phyloP scores from a whole-genome alignment of 2,797 vertebrate genomes.

The Manis javanica region DNA sequence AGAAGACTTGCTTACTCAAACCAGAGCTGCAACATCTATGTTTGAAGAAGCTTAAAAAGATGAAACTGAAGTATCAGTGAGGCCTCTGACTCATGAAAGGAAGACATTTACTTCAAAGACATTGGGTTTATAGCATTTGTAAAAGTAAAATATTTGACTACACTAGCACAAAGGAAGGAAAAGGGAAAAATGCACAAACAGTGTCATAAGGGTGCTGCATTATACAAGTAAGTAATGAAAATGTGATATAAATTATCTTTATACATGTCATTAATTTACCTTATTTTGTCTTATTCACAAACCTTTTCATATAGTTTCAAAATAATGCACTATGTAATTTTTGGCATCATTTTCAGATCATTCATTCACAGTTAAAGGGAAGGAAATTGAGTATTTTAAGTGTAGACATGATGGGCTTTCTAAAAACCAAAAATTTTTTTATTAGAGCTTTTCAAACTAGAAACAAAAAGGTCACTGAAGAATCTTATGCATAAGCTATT shows the following conservation, averaged over 20 bases:
- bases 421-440: slow-evolving; percentile 30
- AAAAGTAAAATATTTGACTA: slow-evolving; percentile 41
- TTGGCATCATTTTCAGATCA: slow-evolving; percentile 54
- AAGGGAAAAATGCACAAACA: slow-evolving; percentile 23
- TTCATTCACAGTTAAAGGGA: slow-evolving; percentile 39
- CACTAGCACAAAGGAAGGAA: slow-evolving; percentile 28
- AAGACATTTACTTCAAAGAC: slow-evolving; percentile 60
- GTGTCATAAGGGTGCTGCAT: neutral
- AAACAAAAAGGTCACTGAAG: slow-evolving; percentile 47
- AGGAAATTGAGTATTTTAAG: slow-evolving; percentile 55
- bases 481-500: slow-evolving; percentile 29
- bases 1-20: slow-evolving; percentile 60
- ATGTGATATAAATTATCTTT: slow-evolving; percentile 37
- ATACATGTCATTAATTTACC: slow-evolving; percentile 46
- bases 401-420: slow-evolving; percentile 34
- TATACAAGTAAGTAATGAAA: slow-evolving; percentile 25
- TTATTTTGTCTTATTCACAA: neutral
- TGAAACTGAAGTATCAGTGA: slow-evolving; percentile 42
- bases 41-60: slow-evolving; percentile 63
- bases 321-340: slow-evolving; percentile 57
- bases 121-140: neutral
- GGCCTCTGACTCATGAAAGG: slow-evolving; percentile 48
- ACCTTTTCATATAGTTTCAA: slow-evolving; percentile 44
- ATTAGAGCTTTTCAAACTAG: slow-evolving; percentile 57
- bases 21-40: slow-evolving; percentile 38